Percentiles rank a stretch among this genome's conserved stretches.
These are phyloP conservation scores for Akabosia matsudoensis DNA, from an alignment of 1,140 invertebrate species.

Conservation along the genomic window DNA sequence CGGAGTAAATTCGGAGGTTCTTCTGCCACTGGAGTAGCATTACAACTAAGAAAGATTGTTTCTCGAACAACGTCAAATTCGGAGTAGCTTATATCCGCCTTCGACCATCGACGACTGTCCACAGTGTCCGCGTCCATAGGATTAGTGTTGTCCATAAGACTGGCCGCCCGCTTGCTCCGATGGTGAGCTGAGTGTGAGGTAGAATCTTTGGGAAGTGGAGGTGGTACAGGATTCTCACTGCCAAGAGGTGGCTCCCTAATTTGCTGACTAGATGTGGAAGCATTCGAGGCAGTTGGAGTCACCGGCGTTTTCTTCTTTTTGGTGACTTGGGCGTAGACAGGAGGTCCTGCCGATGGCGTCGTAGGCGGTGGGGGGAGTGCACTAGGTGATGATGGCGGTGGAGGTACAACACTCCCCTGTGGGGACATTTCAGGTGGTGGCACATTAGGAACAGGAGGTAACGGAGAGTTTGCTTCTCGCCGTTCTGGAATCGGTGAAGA, in stretches of 20 bases:
- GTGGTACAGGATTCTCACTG: neutral
- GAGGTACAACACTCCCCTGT: neutral
- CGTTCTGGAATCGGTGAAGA: constrained; percentile 42
- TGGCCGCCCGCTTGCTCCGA: constrained; percentile 30
- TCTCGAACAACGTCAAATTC: constrained; percentile 46
- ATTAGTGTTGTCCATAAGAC: constrained; percentile 23
- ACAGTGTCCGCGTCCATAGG: neutral
- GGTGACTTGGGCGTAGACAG: constrained; percentile 44
- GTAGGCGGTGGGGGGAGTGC: neutral
- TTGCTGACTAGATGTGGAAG: constrained; percentile 38
- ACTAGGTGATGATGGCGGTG: neutral
- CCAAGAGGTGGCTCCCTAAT: neutral
- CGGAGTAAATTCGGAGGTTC: neutral
- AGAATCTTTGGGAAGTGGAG: neutral
- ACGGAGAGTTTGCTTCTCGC: constrained; percentile 45
- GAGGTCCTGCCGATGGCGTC: neutral
- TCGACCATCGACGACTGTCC: constrained; percentile 44
- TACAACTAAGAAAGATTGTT: constrained; percentile 11
- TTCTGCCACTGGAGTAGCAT: neutral
- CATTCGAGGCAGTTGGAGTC: constrained; percentile 37
- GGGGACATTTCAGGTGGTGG: constrained; percentile 20
- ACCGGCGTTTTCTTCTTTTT: constrained; percentile 44
- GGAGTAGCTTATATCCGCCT: constrained; percentile 45
- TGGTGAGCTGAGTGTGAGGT: constrained; percentile 19
- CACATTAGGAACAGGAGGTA: constrained; percentile 42